Base-by-base conservation (phyloP, 2,888 invertebrate species). In the Achlya flavicornis region DNA sequence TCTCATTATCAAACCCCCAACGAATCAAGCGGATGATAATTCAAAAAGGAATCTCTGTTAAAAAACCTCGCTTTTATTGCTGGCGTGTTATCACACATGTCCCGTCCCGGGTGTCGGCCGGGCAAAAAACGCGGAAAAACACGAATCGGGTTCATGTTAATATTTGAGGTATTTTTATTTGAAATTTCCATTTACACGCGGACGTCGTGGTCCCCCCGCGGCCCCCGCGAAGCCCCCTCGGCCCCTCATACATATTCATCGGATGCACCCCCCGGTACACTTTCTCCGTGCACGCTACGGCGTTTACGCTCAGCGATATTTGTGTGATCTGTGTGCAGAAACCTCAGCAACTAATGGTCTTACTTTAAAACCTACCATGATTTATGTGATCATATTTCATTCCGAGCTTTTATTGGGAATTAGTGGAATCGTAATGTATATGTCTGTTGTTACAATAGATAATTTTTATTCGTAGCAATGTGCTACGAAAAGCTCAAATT, bases 201-300 rank as follows among this genome's bases (percentile, higher is more conserved):
- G 76, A 68, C 72, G 72, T 61, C 64, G 62, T 61, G 67, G 65
- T 72, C 75, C 66, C 66, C 57, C 61, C 71, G 64, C 63, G 65
- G 68, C 73, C 68, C 66, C 68, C 65, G 67, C 65, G 69, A 66
- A 63, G 32, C 66, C 68, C 76, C 81, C 16, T 58, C 58, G 19
- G 41, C 84, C 90, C 86, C 93, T 95, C 94, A 95, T 95, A 94
- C 95, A 95, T 95, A 95, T 95, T 95, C 95, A 95, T 90, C 86
- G 90, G 90, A 93, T 95, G 95, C 95, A 95, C 76, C 94, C 95
- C 94, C 91, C 88, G 88, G 76, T 84, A 86, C 87, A 92, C 92
- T 92, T 92, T 92, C 91, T 89, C 91, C 88, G 73, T 78, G 80
- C 78, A 75, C 67, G 73, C 69, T 76, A 76, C 82, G 53, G 19